phyloP scores from a whole-genome alignment of 2,888 invertebrate genomes.

The Hipparchia semele region DNA sequence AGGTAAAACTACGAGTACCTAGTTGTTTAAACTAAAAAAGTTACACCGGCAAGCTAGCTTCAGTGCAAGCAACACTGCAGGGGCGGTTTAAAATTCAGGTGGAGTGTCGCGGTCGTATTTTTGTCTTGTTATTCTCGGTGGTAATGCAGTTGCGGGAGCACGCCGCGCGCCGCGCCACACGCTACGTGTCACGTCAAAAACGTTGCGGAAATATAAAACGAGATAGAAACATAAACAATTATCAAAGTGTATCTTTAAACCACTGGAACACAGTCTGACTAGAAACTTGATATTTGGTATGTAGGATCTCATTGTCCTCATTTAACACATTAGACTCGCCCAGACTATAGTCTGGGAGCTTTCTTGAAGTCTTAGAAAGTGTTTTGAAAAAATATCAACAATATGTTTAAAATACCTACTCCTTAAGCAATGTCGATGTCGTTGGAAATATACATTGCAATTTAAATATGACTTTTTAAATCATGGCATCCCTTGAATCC shows the following conservation, averaged over 20 bases:
- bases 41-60: not conserved
- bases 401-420: too few species aligned
- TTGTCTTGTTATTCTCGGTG: constrained; percentile 6
- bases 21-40: not conserved
- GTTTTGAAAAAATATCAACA: too few species aligned
- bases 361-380: too few species aligned
- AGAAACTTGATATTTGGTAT: too few species aligned
- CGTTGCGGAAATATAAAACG: not conserved
- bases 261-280: not conserved
- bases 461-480: too few species aligned
- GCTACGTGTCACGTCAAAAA: not conserved
- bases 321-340: too few species aligned
- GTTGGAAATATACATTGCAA: too few species aligned
- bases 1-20: not conserved
- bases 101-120: not conserved
- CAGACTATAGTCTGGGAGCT: too few species aligned
- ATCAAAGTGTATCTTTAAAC: not conserved
- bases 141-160: not conserved
- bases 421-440: too few species aligned
- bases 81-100: constrained; percentile 5
- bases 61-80: not conserved
- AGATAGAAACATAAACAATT: not conserved
- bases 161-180: not conserved
- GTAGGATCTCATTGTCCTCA: too few species aligned
- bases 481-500: too few species aligned